A percentile compares a stretch with the other conserved stretches of the same genome.
Evolutionary conservation across 1,140 invertebrate genomes (phyloP).

Genomic region (Euschistus heros): DNA sequence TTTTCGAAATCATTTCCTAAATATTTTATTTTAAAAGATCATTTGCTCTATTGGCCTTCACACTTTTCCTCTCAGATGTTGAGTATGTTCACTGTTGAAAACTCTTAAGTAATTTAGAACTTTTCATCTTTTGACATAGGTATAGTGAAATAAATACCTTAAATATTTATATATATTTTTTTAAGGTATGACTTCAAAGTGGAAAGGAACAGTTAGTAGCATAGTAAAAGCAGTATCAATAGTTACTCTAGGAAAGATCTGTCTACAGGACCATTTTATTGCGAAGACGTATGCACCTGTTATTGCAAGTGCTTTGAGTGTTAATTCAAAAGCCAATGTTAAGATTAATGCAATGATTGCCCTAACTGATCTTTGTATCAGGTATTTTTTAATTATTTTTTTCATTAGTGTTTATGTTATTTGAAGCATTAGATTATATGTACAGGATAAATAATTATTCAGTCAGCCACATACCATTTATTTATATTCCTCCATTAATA

Average conservation of each 20-base stretch:
- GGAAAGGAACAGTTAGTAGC: conserved; percentile 24
- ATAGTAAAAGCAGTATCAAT: conserved; percentile 31
- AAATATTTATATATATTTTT: not conserved
- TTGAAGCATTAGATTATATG: too few species aligned
- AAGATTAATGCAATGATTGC: conserved; percentile 50
- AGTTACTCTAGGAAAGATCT: conserved; percentile 41
- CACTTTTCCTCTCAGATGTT: too few species aligned
- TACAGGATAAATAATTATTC: too few species aligned
- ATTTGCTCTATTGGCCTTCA: too few species aligned
- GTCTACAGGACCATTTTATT: conserved; percentile 41
- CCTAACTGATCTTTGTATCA: conserved; percentile 32
- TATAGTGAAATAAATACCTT: not conserved
- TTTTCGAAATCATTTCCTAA: too few species aligned
- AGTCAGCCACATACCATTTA: too few species aligned
- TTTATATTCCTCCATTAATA: too few species aligned
- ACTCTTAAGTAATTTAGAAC: not conserved
- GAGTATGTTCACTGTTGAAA: not conserved
- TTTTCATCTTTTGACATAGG: too few species aligned
- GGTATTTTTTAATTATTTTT: conserved; percentile 11
- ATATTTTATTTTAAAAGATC: too few species aligned
- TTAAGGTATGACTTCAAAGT: conserved; percentile 19
- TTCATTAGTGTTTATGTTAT: too few species aligned
- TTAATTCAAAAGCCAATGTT: conserved; percentile 37
- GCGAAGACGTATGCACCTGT: conserved; percentile 42
- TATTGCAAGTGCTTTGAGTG: conserved; percentile 39